Evolutionary conservation across 2,888 invertebrate species (phyloP).

Genomic region (Copidosoma aretas): DNA sequence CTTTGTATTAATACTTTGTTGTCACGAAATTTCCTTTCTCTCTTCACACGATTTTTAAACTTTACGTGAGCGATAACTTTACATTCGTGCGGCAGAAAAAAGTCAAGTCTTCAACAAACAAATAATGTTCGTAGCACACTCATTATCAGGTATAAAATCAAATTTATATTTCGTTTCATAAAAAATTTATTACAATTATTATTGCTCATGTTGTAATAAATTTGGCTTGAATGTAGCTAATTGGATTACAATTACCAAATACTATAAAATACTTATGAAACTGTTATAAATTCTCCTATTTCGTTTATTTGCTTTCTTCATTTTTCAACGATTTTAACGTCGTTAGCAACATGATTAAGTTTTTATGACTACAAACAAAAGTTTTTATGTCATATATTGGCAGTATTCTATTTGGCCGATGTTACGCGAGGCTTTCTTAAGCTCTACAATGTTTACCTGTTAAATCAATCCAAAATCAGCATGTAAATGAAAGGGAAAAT

Average conservation of each 20-base stretch:
- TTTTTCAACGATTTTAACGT: not conserved
- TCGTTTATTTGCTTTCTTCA: conserved; percentile 5
- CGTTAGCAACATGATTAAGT: not conserved
- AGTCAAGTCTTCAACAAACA: not conserved
- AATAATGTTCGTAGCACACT: not conserved
- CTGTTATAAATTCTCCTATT: conserved; percentile 6
- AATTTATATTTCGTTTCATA: conserved; percentile 12
- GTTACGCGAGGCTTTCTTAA: conserved; percentile 6
- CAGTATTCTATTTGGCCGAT: not conserved
- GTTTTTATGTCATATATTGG: not conserved
- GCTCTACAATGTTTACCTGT: conserved; percentile 6
- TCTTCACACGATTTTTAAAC: conserved; percentile 10
- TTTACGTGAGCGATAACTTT: conserved; percentile 7
- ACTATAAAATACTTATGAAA: conserved; percentile 15
- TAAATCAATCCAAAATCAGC: conserved; percentile 1
- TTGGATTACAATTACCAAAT: conserved; percentile 16
- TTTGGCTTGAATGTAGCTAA: conserved; percentile 18
- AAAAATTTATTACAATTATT: conserved; percentile 15
- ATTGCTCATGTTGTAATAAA: too few relatives aligned
- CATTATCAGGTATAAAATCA: conserved; percentile 15
- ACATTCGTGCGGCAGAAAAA: not conserved
- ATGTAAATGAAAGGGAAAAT: conserved; percentile 10
- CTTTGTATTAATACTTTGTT: conserved; percentile 16
- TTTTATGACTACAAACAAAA: not conserved
- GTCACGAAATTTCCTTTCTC: conserved; percentile 1